Conservation (phyloP, 2,113 vertebrate genomes). For the Leptosomus discolor region DNA sequence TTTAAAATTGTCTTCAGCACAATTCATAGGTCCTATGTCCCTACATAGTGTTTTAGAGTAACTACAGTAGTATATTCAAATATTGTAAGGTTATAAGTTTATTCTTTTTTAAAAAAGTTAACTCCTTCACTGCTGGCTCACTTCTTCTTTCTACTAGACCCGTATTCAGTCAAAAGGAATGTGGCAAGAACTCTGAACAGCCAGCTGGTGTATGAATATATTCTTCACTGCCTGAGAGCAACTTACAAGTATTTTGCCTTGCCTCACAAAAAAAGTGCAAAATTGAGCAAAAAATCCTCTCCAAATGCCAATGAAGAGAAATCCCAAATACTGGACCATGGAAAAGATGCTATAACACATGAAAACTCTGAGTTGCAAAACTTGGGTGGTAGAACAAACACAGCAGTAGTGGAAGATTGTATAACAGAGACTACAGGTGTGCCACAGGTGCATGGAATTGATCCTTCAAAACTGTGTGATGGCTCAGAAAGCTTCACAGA, state of each 20-base stretch:
- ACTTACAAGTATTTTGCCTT: conserved; percentile 94
- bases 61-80: not conserved
- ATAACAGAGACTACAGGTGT: not conserved
- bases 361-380: not conserved
- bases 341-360: conserved; percentile 23
- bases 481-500: conserved; percentile 26
- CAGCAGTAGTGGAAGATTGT: not conserved
- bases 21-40: not conserved
- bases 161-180: conserved; percentile 90
- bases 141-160: conserved; percentile 76
- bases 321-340: not conserved
- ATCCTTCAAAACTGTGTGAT: conserved; percentile 18
- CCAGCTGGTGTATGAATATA: conserved; percentile 88
- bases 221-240: conserved; percentile 90
- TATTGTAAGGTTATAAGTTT: not conserved
- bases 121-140: not conserved
- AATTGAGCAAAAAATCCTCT: conserved; percentile 42
- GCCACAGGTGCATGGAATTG: not conserved
- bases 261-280: conserved; percentile 71
- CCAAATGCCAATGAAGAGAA: not conserved
- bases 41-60: not conserved
- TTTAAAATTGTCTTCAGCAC: not conserved
- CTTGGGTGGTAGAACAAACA: not conserved
- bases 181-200: conserved; percentile 91
- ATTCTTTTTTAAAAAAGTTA: not conserved